Percentiles rank a stretch among this genome's conserved stretches.
Evolutionary conservation across 2,797 vertebrate species (phyloP).

Genomic region (Philypnodon macrostomus): DNA sequence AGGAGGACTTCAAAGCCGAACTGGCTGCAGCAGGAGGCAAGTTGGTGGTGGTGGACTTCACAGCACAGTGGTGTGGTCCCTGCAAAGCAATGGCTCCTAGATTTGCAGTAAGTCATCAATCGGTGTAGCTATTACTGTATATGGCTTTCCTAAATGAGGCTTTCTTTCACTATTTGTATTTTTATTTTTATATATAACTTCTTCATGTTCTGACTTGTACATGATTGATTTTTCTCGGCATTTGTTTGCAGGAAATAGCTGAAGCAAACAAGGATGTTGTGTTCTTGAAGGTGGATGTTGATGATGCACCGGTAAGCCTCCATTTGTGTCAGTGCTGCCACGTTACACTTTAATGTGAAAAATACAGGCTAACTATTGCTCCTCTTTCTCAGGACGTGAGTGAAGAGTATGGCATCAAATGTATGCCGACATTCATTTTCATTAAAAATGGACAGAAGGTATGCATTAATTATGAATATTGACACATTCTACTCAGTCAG

Average conservation of each 20-base stretch:
- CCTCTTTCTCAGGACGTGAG: conserved; percentile 86
- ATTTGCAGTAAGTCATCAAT: conserved; percentile 71
- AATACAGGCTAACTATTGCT: neutral
- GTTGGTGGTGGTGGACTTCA: conserved; percentile 89
- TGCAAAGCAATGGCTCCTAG: conserved; percentile 81
- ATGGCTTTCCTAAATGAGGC: too few relatives aligned
- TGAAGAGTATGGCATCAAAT: conserved; percentile 70
- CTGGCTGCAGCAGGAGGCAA: conserved; percentile 72
- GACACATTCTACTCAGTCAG: neutral
- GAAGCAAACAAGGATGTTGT: conserved; percentile 69
- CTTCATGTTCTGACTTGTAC: too few relatives aligned
- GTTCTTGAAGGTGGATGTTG: conserved; percentile 94
- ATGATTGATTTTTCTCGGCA: too few relatives aligned
- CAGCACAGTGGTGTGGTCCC: conserved; percentile 88
- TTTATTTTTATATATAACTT: too few relatives aligned
- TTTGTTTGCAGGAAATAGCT: conserved; percentile 63
- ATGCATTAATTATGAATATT: neutral
- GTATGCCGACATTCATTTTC: conserved; percentile 93
- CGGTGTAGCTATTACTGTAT: neutral
- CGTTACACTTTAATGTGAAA: too few relatives aligned
- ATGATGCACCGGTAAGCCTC: conserved; percentile 80
- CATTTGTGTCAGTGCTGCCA: neutral
- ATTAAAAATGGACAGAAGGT: conserved; percentile 71
- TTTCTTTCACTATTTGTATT: too few relatives aligned
- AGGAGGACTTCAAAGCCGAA: conserved; percentile 72